Conservation (phyloP, 2,888 invertebrate species). For the Subacronicta megacephala region DNA sequence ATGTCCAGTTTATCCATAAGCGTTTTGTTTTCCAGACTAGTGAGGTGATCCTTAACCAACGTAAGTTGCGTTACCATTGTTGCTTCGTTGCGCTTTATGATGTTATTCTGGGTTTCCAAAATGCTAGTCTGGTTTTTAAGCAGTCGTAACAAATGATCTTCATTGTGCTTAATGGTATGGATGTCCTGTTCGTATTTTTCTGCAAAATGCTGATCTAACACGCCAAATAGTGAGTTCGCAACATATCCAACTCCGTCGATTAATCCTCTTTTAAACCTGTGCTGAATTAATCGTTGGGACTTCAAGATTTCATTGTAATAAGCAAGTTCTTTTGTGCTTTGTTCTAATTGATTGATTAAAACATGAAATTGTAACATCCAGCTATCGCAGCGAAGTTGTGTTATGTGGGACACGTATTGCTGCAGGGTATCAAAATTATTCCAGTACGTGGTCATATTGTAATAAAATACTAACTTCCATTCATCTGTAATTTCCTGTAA, state of each 20-base stretch:
- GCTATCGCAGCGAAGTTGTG: constrained; percentile 3
- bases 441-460: constrained; percentile 8
- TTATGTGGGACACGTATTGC: constrained; percentile 2
- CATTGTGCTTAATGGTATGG: constrained; percentile 2
- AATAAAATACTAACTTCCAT: constrained; percentile 3
- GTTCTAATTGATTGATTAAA: constrained; percentile 2
- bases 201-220: constrained; percentile 11
- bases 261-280: constrained; percentile 6
- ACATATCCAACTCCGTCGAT: constrained; percentile 5
- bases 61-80: constrained; percentile 1
- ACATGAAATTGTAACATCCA: constrained; percentile 8
- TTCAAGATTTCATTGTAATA: not conserved
- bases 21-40: constrained; percentile 1
- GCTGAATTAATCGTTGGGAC: constrained; percentile 3
- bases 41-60: not conserved
- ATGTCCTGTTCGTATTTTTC: constrained; percentile 9
- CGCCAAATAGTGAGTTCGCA: constrained; percentile 6
- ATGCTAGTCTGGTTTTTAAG: constrained; percentile 9
- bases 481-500: constrained; percentile 3
- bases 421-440: constrained; percentile 1
- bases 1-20: not conserved
- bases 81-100: constrained; percentile 5
- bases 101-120: constrained; percentile 8
- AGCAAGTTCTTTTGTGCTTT: constrained; percentile 3
- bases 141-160: constrained; percentile 1